Conservation (phyloP, 2,888 invertebrate genomes). For the Electrophaes corylata region DNA sequence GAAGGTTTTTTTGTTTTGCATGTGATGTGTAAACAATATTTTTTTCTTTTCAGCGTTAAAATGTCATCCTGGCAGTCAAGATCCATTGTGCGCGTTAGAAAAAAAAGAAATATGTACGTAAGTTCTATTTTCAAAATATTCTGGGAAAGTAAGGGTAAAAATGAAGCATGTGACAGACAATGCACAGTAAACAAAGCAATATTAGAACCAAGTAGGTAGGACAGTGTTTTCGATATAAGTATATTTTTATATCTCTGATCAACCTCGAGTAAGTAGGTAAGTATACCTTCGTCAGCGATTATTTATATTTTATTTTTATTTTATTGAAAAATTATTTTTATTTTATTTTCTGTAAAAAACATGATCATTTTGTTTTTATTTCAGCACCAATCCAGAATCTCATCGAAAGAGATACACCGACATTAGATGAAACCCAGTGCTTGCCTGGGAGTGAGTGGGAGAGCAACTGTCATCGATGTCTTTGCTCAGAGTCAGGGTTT, state of each 20-base stretch:
- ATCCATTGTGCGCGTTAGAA: conserved; percentile 50
- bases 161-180: not conserved
- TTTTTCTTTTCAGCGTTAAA: conserved; percentile 57
- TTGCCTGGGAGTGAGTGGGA: conserved; percentile 62
- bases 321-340: no score
- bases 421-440: conserved; percentile 51
- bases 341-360: no score
- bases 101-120: conserved; percentile 50
- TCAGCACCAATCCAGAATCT: conserved; percentile 38
- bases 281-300: no score
- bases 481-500: conserved; percentile 54
- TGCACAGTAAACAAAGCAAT: conserved; percentile 6
- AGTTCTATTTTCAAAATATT: conserved; percentile 39
- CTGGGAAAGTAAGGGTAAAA: not conserved
- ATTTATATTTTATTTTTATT: no score
- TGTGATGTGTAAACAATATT: not conserved
- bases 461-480: conserved; percentile 63
- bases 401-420: conserved; percentile 17
- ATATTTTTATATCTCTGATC: no score
- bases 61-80: conserved; percentile 52
- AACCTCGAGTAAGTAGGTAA: no score
- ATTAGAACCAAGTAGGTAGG: no score
- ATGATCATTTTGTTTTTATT: conserved; percentile 26
- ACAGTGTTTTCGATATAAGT: no score
- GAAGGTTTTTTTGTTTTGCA: not conserved